Evolutionary conservation across 1,140 invertebrate species (phyloP).

Genomic region (Scaptodrosophila lebanonensis): DNA sequence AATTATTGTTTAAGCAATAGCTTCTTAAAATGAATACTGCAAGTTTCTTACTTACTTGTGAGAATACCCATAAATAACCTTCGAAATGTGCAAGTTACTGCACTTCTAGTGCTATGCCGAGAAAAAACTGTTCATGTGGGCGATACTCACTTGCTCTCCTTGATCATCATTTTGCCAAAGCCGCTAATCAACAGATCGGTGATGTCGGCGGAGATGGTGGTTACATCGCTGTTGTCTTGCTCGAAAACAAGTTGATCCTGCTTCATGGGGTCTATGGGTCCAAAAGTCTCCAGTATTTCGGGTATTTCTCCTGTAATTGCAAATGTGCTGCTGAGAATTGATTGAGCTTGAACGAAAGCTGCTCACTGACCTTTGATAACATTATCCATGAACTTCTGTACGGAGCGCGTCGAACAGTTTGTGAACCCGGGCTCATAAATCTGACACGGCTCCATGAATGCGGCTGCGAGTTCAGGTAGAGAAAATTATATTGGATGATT

Average conservation of each 20-base stretch:
- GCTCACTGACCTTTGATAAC: slow-evolving; percentile 77
- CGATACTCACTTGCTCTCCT: slow-evolving; percentile 78
- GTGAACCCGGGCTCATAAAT: slow-evolving; percentile 80
- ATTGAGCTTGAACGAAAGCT: neutral
- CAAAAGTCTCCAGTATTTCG: slow-evolving; percentile 61
- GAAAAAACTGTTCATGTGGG: slow-evolving; percentile 5
- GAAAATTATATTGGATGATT: too few relatives aligned
- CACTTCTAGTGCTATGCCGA: neutral
- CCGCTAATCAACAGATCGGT: slow-evolving; percentile 81
- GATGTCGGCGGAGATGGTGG: slow-evolving; percentile 81
- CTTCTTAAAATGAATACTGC: too few relatives aligned
- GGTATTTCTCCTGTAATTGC: slow-evolving; percentile 41
- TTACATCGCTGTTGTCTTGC: slow-evolving; percentile 78
- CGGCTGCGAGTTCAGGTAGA: too few relatives aligned
- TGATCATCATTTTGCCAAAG: slow-evolving; percentile 80
- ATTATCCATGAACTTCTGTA: slow-evolving; percentile 80
- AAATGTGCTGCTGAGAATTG: neutral
- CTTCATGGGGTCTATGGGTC: slow-evolving; percentile 60
- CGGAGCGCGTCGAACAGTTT: slow-evolving; percentile 80
- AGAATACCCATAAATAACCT: too few relatives aligned
- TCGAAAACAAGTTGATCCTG: slow-evolving; percentile 47
- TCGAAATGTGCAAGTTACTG: too few relatives aligned
- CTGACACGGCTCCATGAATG: slow-evolving; percentile 81
- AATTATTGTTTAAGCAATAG: too few relatives aligned
- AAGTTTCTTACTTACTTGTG: too few relatives aligned